A percentile compares a stretch with the other conserved stretches of the same genome.
These are phyloP conservation scores for Diarsia mendica DNA, from an alignment of 2,888 invertebrate genomes.

Conservation along the genomic window DNA sequence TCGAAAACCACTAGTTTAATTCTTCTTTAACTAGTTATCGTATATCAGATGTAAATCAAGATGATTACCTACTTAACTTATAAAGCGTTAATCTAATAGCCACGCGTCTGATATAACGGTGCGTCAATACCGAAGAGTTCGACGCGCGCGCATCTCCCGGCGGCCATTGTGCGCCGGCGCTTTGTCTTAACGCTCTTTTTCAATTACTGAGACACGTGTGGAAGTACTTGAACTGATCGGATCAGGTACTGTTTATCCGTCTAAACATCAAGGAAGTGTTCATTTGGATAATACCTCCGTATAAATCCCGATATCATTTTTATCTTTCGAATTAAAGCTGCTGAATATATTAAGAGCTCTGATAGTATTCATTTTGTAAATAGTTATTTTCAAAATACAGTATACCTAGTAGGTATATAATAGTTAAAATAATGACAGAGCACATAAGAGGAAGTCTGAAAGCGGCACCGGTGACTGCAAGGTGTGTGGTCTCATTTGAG, in stretches of 20 bases:
- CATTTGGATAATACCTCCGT: background rate
- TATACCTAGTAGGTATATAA: too few species aligned
- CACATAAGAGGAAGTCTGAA: too few species aligned
- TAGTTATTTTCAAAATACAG: too few species aligned
- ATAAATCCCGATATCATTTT: background rate
- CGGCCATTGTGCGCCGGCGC: constrained; percentile 57
- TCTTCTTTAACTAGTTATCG: too few species aligned
- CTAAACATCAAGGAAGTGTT: background rate
- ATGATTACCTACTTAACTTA: constrained; percentile 25
- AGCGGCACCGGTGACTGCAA: too few species aligned
- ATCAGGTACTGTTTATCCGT: background rate
- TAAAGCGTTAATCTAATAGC: background rate
- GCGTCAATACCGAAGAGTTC: constrained; percentile 22
- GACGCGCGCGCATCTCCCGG: constrained; percentile 34
- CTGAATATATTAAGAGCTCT: too few species aligned
- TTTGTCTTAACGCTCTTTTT: constrained; percentile 62
- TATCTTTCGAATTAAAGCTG: background rate
- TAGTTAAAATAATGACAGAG: too few species aligned
- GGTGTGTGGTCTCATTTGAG: too few species aligned
- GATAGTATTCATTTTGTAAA: too few species aligned
- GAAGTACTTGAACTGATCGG: background rate
- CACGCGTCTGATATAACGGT: constrained; percentile 8
- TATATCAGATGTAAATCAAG: background rate
- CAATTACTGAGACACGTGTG: constrained; percentile 17
- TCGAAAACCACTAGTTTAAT: too few species aligned